Conservation (phyloP, 2,113 vertebrate species). For the Furnarius figulus region DNA sequence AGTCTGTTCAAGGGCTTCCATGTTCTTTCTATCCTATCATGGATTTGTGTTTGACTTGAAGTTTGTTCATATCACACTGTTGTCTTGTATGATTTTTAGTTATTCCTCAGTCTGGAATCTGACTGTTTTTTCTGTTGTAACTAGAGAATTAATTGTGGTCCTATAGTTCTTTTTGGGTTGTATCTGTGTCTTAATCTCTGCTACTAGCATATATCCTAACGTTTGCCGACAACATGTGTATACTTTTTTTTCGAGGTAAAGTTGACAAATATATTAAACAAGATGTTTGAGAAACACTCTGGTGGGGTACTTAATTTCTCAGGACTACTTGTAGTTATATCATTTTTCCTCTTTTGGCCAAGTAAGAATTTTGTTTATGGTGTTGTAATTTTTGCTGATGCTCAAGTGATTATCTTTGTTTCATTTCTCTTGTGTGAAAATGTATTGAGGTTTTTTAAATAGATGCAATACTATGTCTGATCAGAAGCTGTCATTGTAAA, state of each 20-base stretch:
- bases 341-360: not conserved
- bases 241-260: not conserved
- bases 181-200: not conserved
- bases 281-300: not conserved
- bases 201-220: not conserved
- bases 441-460: not conserved
- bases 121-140: not conserved
- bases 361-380: not conserved
- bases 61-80: not conserved
- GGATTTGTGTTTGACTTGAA: not conserved
- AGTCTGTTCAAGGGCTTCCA: not conserved
- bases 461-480: not conserved
- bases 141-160: not conserved
- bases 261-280: not conserved
- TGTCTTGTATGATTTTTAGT: not conserved
- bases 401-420: not conserved
- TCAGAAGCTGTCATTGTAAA: not conserved
- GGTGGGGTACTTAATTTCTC: not conserved
- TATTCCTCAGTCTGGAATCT: not conserved
- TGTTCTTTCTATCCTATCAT: not conserved
- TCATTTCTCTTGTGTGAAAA: not conserved
- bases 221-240: rapidly evolving
- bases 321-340: not conserved
- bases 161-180: not conserved
- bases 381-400: not conserved